Evolutionary conservation across 2,113 vertebrate genomes (phyloP), one percentile per base, ranked within the genome.

Genomic region (Sinocyclocheilus maitianheensis): DNA sequence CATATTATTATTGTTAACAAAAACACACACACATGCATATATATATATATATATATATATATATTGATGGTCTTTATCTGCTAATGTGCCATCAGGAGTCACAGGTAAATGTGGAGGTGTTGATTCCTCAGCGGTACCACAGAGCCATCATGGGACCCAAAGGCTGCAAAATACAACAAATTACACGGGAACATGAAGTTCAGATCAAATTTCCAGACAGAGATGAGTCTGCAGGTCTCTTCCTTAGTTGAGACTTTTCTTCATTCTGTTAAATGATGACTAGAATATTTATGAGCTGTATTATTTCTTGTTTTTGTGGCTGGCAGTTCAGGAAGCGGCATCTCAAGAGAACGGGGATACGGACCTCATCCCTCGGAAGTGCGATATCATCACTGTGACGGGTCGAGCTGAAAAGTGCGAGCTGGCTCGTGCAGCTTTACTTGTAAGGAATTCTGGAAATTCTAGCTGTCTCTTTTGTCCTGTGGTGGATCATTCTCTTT

Each of bases 201-300:
- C 94, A 95, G 84, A 94, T 96, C 89, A 96, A 95, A 92, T 96
- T 96, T 90, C 96, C 96, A 0, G 96, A 96, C 90, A 93, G 95
- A 85, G 96, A 96, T 1, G 96, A 96, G 87, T 75, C 89, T 58
- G 83, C 94, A 93, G 94, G 95, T 96, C 58, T 83, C 89, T 72
- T 75, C 10, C 34, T 69, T 22, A 18, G 8, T 22, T 20, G 6
- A 14, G 12, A 40, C 7, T 14, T 26, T 77, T 8, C 51, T 20
- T 76, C 18, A 7, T 67, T 55, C 5, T 8, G 1, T 24, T 16
- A 24, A 34, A 16, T 60, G 7, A 83, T 40, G 12, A 55, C 5
- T 13, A 20, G 0, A 5, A 30, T 18, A 26, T 62, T 83, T 40
- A 86, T 5, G 4, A 51, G 43, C 24, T 48, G 2, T 10, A 7